Percentiles rank a stretch among this genome's conserved stretches.
Conservation (phyloP, 2,888 invertebrate genomes). For the Lochmaea capreae region DNA sequence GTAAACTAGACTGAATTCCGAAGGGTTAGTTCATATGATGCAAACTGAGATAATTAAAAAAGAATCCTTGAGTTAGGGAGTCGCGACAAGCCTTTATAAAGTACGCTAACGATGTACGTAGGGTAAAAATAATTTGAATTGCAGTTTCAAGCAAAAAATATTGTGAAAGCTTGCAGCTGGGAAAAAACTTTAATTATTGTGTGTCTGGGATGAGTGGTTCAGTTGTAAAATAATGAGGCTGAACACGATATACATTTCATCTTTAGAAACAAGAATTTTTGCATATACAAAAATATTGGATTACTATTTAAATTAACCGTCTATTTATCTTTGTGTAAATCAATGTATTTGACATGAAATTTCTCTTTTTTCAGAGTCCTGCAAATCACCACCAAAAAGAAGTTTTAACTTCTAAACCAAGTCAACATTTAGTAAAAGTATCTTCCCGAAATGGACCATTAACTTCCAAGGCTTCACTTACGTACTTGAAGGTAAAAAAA, state of each 20-base stretch:
- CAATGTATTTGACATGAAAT: no score
- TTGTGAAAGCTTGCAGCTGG: neutral
- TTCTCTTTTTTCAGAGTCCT: conserved; percentile 61
- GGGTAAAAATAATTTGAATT: neutral
- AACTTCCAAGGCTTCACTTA: conserved; percentile 59
- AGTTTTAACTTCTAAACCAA: conserved; percentile 58
- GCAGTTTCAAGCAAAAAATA: neutral
- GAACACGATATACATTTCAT: no score
- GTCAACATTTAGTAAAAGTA: conserved; percentile 61
- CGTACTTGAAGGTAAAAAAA: conserved; percentile 59
- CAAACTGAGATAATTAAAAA: conserved; percentile 9
- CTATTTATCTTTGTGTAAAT: no score
- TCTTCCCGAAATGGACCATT: conserved; percentile 61
- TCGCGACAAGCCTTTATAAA: neutral
- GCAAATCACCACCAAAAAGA: conserved; percentile 63
- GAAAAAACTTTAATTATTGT: neutral
- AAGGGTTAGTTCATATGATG: neutral
- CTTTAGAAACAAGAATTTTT: no score
- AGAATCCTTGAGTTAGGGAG: conserved; percentile 3
- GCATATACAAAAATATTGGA: no score
- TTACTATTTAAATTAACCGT: no score
- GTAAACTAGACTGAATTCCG: no score
- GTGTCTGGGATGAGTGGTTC: neutral
- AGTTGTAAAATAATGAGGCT: neutral
- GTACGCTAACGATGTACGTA: neutral